Conservation (phyloP, 2,888 invertebrate species). For the Eremobia ochroleuca region DNA sequence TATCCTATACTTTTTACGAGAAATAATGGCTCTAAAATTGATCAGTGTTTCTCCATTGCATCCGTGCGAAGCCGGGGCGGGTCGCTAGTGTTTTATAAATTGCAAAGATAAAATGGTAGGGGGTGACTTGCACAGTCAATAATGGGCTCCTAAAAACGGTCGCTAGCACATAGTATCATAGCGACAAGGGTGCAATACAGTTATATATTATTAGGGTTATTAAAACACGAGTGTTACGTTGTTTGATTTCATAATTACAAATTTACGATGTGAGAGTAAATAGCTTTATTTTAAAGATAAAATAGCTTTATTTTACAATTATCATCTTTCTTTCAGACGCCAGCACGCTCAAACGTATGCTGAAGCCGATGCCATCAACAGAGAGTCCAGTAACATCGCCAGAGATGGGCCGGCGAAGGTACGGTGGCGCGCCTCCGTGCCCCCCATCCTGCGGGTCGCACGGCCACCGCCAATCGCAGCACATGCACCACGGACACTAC, state of each 20-base stretch:
- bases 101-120: no score
- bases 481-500: slow-evolving; percentile 87
- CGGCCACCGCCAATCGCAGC: slow-evolving; percentile 91
- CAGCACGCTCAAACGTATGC: slow-evolving; percentile 97
- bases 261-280: background rate
- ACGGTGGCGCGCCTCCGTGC: slow-evolving; percentile 90
- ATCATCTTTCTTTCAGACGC: slow-evolving; percentile 89
- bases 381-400: slow-evolving; percentile 97
- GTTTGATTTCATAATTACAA: background rate
- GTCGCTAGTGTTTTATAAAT: no score
- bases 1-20: no score
- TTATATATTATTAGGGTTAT: background rate
- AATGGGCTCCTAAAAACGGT: no score
- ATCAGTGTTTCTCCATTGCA: no score
- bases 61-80: no score
- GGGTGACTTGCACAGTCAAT: no score
- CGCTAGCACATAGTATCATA: no score
- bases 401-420: slow-evolving; percentile 96
- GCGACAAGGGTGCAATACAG: no score
- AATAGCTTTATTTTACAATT: slow-evolving; percentile 1
- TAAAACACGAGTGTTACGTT: background rate
- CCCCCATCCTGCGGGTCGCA: slow-evolving; percentile 92
- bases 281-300: background rate
- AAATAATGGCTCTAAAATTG: no score
- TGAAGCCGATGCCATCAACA: slow-evolving; percentile 97